These are phyloP conservation scores for Tetragonula carbonaria DNA, from an alignment of 2,888 invertebrate genomes.

Conservation along the genomic window DNA sequence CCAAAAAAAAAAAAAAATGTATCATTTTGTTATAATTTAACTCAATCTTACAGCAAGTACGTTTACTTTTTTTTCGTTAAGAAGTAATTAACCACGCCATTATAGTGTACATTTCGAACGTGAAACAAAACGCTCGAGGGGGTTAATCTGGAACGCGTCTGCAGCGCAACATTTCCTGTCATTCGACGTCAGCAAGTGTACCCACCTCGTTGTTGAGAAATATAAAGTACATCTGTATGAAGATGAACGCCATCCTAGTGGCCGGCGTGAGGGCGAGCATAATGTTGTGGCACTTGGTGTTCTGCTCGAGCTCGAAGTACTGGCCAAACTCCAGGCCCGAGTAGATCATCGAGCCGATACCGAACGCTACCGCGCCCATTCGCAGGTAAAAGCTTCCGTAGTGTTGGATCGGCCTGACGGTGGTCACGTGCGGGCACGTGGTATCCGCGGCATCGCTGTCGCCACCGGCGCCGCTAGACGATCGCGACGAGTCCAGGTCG, in stretches of 20 bases:
- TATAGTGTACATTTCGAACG: too few relatives aligned
- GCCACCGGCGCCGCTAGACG: conserved; percentile 81
- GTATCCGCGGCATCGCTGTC: conserved; percentile 80
- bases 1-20: too few relatives aligned
- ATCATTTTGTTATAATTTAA: too few relatives aligned
- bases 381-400: conserved; percentile 96
- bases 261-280: conserved; percentile 95
- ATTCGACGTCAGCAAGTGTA: neutral
- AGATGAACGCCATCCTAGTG: conserved; percentile 97
- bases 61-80: too few relatives aligned
- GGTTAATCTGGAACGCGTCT: neutral
- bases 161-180: neutral
- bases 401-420: conserved; percentile 87
- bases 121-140: neutral
- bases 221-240: conserved; percentile 99
- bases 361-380: conserved; percentile 98
- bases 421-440: conserved; percentile 81
- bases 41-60: too few relatives aligned
- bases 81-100: too few relatives aligned
- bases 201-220: conserved; percentile 97
- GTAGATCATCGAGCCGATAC: conserved; percentile 98
- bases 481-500: conserved; percentile 82
- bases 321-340: conserved; percentile 97
- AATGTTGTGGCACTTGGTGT: conserved; percentile 96
- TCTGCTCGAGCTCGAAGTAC: conserved; percentile 95